Evolutionary conservation across 2,888 invertebrate species (phyloP).

Genomic region (Agriopis aurantiaria): DNA sequence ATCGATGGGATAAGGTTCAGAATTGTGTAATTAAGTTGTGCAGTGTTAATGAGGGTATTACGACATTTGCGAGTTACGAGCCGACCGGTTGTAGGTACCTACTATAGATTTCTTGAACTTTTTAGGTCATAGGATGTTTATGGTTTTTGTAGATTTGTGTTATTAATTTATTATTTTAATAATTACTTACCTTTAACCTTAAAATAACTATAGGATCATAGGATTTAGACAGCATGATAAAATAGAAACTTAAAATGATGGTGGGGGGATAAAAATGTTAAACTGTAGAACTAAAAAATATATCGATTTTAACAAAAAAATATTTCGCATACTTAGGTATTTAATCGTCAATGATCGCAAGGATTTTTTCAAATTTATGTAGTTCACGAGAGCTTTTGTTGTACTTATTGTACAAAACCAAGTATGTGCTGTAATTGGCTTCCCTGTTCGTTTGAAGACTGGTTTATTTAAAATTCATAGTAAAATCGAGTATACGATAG

Average conservation of each 20-base stretch:
- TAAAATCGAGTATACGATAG: conserved; percentile 14
- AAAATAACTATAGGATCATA: background rate
- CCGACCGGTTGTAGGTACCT: conserved; percentile 40
- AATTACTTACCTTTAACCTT: background rate
- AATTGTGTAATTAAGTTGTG: conserved; percentile 41
- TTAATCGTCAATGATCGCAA: too few relatives aligned
- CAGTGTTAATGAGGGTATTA: conserved; percentile 48
- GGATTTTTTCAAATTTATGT: too few relatives aligned
- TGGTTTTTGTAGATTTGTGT: conserved; percentile 13
- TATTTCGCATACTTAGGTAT: too few relatives aligned
- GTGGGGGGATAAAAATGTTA: too few relatives aligned
- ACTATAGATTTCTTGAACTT: conserved; percentile 44
- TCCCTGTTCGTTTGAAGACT: background rate
- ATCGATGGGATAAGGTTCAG: conserved; percentile 46
- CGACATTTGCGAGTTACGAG: conserved; percentile 48
- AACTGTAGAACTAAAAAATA: too few relatives aligned
- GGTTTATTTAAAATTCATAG: conserved; percentile 9
- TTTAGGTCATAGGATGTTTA: conserved; percentile 42
- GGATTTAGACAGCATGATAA: too few relatives aligned
- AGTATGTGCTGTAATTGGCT: background rate
- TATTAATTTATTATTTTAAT: background rate
- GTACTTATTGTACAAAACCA: too few relatives aligned
- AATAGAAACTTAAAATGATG: too few relatives aligned
- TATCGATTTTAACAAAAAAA: too few relatives aligned
- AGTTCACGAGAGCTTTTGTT: too few relatives aligned